Conservation (phyloP, 2,888 invertebrate genomes). For the Eueremaeus valkanovi region DNA sequence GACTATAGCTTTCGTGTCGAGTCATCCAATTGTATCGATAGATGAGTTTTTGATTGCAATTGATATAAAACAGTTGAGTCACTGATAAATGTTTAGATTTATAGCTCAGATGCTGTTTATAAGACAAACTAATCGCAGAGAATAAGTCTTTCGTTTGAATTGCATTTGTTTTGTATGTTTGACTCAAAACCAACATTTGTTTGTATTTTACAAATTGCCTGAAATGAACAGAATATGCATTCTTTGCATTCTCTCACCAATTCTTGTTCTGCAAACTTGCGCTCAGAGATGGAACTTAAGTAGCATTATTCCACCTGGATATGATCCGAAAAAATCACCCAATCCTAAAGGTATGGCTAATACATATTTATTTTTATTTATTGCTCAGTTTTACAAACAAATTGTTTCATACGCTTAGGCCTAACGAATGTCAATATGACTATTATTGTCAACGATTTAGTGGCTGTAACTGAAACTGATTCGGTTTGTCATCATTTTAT, state of each 20-base stretch:
- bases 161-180: background rate
- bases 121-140: background rate
- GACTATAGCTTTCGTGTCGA: background rate
- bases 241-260: background rate
- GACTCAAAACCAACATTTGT: background rate
- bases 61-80: conserved; percentile 5
- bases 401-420: background rate
- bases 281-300: conserved; percentile 29
- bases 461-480: conserved; percentile 34
- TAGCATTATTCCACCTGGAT: conserved; percentile 22
- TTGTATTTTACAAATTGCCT: background rate
- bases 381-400: background rate
- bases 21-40: background rate
- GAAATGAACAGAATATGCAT: background rate
- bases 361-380: background rate
- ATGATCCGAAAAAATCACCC: conserved; percentile 33
- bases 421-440: conserved; percentile 1
- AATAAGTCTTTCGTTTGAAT: background rate
- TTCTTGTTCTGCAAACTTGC: background rate
- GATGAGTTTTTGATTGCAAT: background rate
- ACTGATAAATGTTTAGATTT: background rate
- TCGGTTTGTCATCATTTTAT: conserved; percentile 18
- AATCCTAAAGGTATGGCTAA: background rate
- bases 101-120: background rate
- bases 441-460: conserved; percentile 12